Conservation (phyloP, 2,888 invertebrate species). For the Apomyelois bistriatella region DNA sequence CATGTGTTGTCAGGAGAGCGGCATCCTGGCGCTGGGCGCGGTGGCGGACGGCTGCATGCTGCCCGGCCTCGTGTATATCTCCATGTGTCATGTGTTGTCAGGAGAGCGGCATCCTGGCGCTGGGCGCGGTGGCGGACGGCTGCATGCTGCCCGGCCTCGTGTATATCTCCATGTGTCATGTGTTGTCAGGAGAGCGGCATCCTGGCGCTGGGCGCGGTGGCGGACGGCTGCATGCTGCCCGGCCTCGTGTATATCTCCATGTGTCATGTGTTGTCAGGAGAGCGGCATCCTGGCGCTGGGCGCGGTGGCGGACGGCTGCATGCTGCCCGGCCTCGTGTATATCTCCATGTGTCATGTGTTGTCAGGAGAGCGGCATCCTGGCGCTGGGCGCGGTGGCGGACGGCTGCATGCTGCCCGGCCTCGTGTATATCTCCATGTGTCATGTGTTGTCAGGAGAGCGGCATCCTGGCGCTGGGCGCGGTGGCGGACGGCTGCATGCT, state of each 20-base stretch:
- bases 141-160: constrained; percentile 98
- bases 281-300: constrained; percentile 96
- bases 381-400: constrained; percentile 96
- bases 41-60: constrained; percentile 96
- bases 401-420: constrained; percentile 96
- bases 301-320: constrained; percentile 95
- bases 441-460: constrained; percentile 78
- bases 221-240: constrained; percentile 96
- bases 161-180: constrained; percentile 8
- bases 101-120: constrained; percentile 90
- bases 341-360: too few relatives aligned
- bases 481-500: constrained; percentile 96
- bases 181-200: constrained; percentile 86
- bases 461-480: constrained; percentile 96
- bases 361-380: constrained; percentile 86
- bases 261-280: constrained; percentile 17
- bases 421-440: constrained; percentile 75
- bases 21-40: constrained; percentile 96
- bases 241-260: constrained; percentile 84
- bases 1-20: constrained; percentile 78
- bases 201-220: constrained; percentile 95
- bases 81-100: too few relatives aligned
- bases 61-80: constrained; percentile 87
- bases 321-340: constrained; percentile 94
- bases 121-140: constrained; percentile 96